These are phyloP conservation scores for Zele albiditarsus DNA, from an alignment of 2,888 invertebrate species.

Conservation along the genomic window DNA sequence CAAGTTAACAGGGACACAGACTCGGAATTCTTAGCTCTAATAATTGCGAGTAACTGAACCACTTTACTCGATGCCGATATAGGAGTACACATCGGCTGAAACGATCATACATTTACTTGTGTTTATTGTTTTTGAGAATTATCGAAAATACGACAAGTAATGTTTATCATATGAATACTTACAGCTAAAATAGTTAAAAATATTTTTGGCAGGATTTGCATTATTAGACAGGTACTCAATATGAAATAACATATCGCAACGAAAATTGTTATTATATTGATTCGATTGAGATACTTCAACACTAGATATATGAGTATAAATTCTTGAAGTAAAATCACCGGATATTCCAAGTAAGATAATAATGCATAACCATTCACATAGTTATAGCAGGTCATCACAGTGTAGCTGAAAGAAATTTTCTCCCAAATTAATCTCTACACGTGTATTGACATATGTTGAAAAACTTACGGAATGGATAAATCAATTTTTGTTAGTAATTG, in stretches of 20 bases:
- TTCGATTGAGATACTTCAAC: constrained; percentile 78
- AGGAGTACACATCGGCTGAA: constrained; percentile 84
- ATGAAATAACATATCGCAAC: constrained; percentile 68
- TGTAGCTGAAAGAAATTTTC: constrained; percentile 78
- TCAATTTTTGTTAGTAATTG: constrained; percentile 7
- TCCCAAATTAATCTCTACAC: not conserved
- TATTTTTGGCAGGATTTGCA: constrained; percentile 73
- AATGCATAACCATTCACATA: constrained; percentile 82
- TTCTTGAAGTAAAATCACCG: constrained; percentile 85
- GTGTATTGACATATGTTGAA: not conserved
- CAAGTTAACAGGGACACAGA: constrained; percentile 87
- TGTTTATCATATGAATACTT: constrained; percentile 65
- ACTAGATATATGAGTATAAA: constrained; percentile 82
- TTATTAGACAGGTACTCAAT: constrained; percentile 67
- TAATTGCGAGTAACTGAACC: constrained; percentile 83
- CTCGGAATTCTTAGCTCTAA: constrained; percentile 81
- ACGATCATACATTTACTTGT: constrained; percentile 52
- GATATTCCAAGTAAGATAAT: constrained; percentile 89
- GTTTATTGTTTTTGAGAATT: not conserved
- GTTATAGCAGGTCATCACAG: constrained; percentile 88
- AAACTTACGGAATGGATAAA: not conserved
- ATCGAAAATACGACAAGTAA: not conserved
- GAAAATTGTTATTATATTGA: constrained; percentile 72
- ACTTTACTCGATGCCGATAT: constrained; percentile 89
- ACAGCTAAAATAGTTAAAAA: constrained; percentile 80